Base-by-base conservation (phyloP, 2,888 invertebrate genomes). In the Callosobruchus maculatus region DNA sequence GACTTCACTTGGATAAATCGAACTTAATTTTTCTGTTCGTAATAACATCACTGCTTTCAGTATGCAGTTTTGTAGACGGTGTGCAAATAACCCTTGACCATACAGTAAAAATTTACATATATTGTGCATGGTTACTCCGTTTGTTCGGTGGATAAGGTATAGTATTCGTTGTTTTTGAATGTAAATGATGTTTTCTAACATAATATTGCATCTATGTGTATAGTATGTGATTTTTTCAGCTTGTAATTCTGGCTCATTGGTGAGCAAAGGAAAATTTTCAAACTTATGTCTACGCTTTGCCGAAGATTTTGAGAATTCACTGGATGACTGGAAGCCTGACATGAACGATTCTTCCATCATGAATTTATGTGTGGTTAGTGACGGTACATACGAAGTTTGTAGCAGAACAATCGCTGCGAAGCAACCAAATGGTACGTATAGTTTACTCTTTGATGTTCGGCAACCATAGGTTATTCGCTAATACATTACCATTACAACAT, bases 351-450 rank as follows among this genome's bases (percentile, higher is more conserved):
- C 91, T 18, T 91, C 91, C 75, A 93, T 94, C 74, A 94, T 95
- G 93, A 97, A 97, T 86, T 90, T 97, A 69, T 98, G 99, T 88
- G 95, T 97, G 73, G 99, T 99, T n/a, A 98, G 98, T 13, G 97
- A 98, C 87, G 99, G 99, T 20, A 98, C 98, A 0, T 99, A 98
- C 84, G 98, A 99, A 89, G 97, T 99, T 3, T 97, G 97, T 88
- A 97, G 96, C 78, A 90, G 97, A 76, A 98, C 98, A 0, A 93
- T 95, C 72, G 95, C 96, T 9, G 94, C 95, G 66, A 95, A 95
- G 85, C 94, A 93, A 81, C 90, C 90, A 74, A 90, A 91, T 78
- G 95, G 94, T 94, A 83, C 82, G 76, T 74, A 0, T 67, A 21
- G 20, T 18, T 71, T 22, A 3, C 5, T n/a, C 1, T 7, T 69